Base-by-base conservation (phyloP, 2,888 invertebrate species). In the Nematopogon swammerdamellus region DNA sequence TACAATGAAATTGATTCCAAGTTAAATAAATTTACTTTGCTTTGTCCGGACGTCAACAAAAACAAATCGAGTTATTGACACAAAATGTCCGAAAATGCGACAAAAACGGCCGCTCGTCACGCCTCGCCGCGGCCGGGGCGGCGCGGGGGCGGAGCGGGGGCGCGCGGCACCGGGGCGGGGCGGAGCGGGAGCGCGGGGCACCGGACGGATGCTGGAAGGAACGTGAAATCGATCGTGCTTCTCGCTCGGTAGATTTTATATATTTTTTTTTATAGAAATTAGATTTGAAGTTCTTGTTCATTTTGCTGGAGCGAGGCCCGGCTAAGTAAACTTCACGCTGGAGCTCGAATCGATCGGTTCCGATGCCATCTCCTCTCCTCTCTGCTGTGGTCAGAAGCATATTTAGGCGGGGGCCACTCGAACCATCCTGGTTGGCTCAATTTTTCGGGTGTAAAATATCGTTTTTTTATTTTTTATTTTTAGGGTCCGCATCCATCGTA, bases 21-120 rank as follows among this genome's bases (percentile, higher is more conserved):
- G 62, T 75, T 77, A 77, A 79, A 75, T 65, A 75, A 75, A 70
- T 77, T 77, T 79, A 68, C 63, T 63, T 60, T 62, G 69, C 65
- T 70, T 75, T 77, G 75, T 77, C 60, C 56, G 49, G 50, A 50
- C 52, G 54, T 62, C 58, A 73, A 69, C 76, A 79, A 79, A 79
- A 79, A 67, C 71, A 77, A 79, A 79, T 79, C 79, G 71, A 79
- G 79, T 79, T 79, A 79, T 36, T 36, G 36, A 36, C 36, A 36
- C 36, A 36, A 36, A 36, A 36, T 36, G 36, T 14, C n/a, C 11
- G n/a, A 4, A 36, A 36, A 25, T 25, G 25, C 25, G 25, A 25
- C 25, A 36, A 36, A 36, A 36, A 14, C 36, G 3, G 36, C 10
- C 25, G 14, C 8, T 36, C 11, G 36, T 36, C 36, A 36, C 36